These are phyloP conservation scores for Anthoscopus minutus DNA, from an alignment of 2,113 vertebrate species.

Conservation along the genomic window DNA sequence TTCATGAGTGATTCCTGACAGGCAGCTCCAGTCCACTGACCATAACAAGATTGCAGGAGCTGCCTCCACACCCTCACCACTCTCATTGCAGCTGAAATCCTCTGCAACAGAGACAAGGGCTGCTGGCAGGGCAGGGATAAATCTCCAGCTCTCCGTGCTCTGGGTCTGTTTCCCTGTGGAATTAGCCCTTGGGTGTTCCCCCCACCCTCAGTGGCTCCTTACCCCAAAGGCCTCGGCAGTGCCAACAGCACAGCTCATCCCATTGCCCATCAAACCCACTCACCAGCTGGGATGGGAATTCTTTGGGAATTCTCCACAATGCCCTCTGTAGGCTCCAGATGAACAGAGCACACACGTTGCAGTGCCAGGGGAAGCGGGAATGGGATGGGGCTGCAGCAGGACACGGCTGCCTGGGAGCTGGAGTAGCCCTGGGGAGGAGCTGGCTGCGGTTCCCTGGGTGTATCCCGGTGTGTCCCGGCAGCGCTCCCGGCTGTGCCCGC, in stretches of 20 bases:
- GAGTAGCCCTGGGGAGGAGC: accelerated
- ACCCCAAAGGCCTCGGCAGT: accelerated
- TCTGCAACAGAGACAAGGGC: neutral
- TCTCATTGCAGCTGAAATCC: constrained; percentile 2
- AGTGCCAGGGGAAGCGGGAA: neutral
- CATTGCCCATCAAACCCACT: neutral
- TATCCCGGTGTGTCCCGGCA: neutral
- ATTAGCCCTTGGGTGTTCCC: neutral
- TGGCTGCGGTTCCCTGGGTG: neutral
- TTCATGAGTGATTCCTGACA: constrained; percentile 42
- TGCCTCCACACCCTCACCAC: neutral
- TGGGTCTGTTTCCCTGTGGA: neutral
- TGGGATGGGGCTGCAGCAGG: neutral
- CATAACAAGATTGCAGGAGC: constrained; percentile 23
- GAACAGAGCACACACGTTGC: neutral
- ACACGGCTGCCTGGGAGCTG: neutral
- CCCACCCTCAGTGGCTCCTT: neutral
- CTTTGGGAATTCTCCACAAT: neutral
- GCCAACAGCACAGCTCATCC: neutral
- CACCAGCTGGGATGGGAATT: neutral
- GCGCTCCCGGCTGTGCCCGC: accelerated
- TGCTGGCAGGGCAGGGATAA: neutral
- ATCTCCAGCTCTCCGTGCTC: neutral
- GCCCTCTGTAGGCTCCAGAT: neutral
- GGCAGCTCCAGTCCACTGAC: neutral